Conservation (phyloP, 2,888 invertebrate genomes). For the Limnephilus auricula region DNA sequence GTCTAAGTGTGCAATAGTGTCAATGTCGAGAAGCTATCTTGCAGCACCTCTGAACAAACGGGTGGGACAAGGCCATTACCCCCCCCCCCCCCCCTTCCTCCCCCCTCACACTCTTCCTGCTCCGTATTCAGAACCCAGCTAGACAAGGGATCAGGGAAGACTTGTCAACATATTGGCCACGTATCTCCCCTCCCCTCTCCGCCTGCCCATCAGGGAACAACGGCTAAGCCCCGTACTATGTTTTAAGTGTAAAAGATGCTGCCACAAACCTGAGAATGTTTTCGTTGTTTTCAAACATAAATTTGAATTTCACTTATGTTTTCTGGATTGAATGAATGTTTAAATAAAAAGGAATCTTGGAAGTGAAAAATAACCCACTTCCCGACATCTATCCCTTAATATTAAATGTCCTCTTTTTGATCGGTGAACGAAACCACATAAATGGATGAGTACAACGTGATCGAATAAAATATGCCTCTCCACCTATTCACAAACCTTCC, state of each 20-base stretch:
- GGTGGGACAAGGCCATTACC: not conserved
- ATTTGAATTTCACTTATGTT: too few species aligned
- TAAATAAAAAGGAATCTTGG: too few species aligned
- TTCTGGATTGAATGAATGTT: too few species aligned
- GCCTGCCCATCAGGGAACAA: not conserved
- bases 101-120: not conserved
- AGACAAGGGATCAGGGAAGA: slow-evolving; percentile 11
- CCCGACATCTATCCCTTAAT: too few species aligned
- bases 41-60: not conserved
- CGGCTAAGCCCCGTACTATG: not conserved
- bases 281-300: too few species aligned
- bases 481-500: too few species aligned
- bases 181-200: not conserved
- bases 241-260: not conserved
- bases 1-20: not conserved
- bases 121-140: not conserved
- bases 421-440: too few species aligned
- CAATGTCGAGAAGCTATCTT: not conserved
- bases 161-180: slow-evolving; percentile 35
- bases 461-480: too few species aligned
- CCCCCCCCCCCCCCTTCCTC: not conserved
- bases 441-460: too few species aligned
- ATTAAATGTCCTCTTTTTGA: too few species aligned
- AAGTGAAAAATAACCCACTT: too few species aligned
- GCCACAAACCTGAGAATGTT: not conserved